Percentiles rank a stretch among this genome's conserved stretches.
phyloP scores from a whole-genome alignment of 2,888 invertebrate genomes.

The Brachypalpus laphriformis region DNA sequence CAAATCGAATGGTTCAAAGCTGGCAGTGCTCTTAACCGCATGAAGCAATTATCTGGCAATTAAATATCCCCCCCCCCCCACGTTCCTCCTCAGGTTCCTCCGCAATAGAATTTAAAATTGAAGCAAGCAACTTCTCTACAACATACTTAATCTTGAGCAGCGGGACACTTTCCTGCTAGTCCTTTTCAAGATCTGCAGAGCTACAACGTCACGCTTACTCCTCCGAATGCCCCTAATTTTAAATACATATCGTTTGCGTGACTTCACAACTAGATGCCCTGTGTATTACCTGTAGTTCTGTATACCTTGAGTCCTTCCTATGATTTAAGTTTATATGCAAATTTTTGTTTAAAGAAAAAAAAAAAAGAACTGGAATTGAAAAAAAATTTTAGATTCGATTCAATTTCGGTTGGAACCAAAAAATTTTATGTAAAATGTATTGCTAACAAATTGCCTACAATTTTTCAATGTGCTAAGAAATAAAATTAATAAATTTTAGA shows the following conservation, averaged over 20 bases:
- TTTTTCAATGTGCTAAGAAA: too few relatives aligned
- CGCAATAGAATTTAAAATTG: constrained; percentile 3
- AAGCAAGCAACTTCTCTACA: constrained; percentile 34
- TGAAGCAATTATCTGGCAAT: constrained; percentile 90
- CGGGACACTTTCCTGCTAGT: not conserved
- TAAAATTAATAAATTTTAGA: too few relatives aligned
- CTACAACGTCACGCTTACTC: not conserved
- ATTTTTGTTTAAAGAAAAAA: constrained; percentile 42
- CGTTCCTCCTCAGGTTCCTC: constrained; percentile 41
- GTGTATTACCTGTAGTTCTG: not conserved
- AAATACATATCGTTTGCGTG: too few relatives aligned
- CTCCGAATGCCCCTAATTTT: too few relatives aligned
- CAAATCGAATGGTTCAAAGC: constrained; percentile 99
- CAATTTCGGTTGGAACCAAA: too few relatives aligned
- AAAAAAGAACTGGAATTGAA: too few relatives aligned
- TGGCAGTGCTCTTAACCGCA: constrained; percentile 98
- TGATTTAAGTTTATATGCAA: constrained; percentile 61
- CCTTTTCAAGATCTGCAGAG: not conserved
- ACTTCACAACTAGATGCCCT: not conserved
- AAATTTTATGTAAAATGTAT: too few relatives aligned
- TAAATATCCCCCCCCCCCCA: constrained; percentile 30
- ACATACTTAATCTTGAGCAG: constrained; percentile 16
- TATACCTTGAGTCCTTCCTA: constrained; percentile 35
- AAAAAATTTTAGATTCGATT: not conserved
- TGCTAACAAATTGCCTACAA: too few relatives aligned